Base-by-base conservation (phyloP, 2,888 invertebrate genomes). In the Hyles lineata region DNA sequence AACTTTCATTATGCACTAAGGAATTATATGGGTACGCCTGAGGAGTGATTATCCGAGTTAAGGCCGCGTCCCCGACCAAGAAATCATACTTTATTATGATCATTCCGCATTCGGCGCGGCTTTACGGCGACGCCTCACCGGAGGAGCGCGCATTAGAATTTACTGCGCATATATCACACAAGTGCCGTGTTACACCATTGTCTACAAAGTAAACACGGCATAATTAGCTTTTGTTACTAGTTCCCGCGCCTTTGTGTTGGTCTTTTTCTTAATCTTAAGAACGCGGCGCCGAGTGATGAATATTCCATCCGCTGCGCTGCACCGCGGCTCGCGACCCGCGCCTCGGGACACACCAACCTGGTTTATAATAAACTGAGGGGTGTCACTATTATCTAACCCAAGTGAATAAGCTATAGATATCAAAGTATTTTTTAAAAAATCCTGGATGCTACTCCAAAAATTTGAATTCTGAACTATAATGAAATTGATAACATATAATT, bases 1-100 rank as follows among this genome's bases (percentile, higher is more conserved):
- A 94, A 94, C 93, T 94, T 94, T 94, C 93, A 94, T 94, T 94
- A 94, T 94, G 94, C 94, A 94, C 94, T 93, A 93, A 94, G 94
- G 94, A 94, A 93, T 94, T 94, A 93, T 91, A 93, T 91, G 93
- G 93, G 92, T 92, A 92, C 92, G 93, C 92, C 94, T 90, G 89
- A 94, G 94, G 94, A 94, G 93, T 92, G 93, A 94, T 94, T 93
- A 93, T 92, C 89, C 90, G 89, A 90, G 92, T 89, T 89, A 88
- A 89, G 90, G 90, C 88, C 86, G 88, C 89, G 90, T 92, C 92
- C 92, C 93, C 90, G 90, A 89, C 93, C 90, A 92, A 94, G 93
- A 92, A 94, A 93, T 93, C 93, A 93, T 93, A 92, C 92, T 94
- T 94, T 93, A 93, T 93, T 92, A 92, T 92, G 90, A 92, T 91